Evolutionary conservation across 2,888 invertebrate genomes (phyloP), one percentile per base, ranked within the genome.

Genomic region (Pterostichus madidus): DNA sequence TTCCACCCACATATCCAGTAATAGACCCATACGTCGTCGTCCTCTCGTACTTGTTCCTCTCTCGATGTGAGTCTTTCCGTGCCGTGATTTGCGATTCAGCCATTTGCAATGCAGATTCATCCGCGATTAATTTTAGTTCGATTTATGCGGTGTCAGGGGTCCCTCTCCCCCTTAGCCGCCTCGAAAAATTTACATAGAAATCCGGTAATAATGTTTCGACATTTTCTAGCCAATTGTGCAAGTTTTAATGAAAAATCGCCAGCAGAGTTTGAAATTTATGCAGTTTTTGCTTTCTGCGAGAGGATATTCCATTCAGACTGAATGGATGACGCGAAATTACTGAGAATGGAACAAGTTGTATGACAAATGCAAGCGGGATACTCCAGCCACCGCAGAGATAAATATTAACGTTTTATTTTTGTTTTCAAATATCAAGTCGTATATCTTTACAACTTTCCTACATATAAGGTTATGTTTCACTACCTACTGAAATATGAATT

Each of bases 111-210:
- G 15, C 52, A 75, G 31, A 75, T 75, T 64, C 35, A 3, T 15
- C 31, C 15, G 32, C 75, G 52, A 75, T 75, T 75, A 75, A 75
- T 75, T 75, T 75, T 75, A 49, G 31, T 75, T 75, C 75, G 75
- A 75, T 75, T 52, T 24, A 79, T 64, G 49, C 49, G n/a, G n/a
- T 39, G 71, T 39, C 39, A n/a, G 17, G 71, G 71, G 44, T 44
- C 35, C 35, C 44, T 5, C 39, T 8, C 0, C 39, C 39, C 39
- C 8, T 39, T 8, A 8, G 3, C 5, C 31, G 32, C 7, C 17
- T 10, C 53, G 59, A 35, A 78, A 78, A 78, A 78, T 78, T 78
- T 78, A 61, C 78, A 78, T 78, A 78, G 78, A 78, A 78, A 78
- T 78, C 59, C 61, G 31, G 44, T 78, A 59, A 35, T 59, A 59